A percentile compares a stretch with the other conserved stretches of the same genome.
Evolutionary conservation across 2,888 invertebrate genomes (phyloP).

Genomic region (Apotomis turbidana): DNA sequence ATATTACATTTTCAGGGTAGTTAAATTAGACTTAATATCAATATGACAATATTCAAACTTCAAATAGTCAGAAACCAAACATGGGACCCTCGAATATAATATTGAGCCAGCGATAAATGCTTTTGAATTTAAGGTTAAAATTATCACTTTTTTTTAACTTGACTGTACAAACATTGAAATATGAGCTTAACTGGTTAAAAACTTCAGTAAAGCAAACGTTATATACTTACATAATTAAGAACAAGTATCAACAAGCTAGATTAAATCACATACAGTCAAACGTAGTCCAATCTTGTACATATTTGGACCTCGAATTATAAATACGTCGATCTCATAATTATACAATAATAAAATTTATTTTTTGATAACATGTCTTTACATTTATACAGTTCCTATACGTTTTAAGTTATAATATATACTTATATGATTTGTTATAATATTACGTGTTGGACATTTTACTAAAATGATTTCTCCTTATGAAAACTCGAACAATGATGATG

Average conservation of each 20-base stretch:
- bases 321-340: slow-evolving; percentile 17
- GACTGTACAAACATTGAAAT: not conserved
- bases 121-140: too few species aligned
- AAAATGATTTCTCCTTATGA: not conserved
- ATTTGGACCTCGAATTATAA: slow-evolving; percentile 28
- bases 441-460: slow-evolving; percentile 27
- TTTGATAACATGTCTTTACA: slow-evolving; percentile 38
- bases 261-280: slow-evolving; percentile 26
- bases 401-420: slow-evolving; percentile 22
- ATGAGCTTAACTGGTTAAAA: not conserved
- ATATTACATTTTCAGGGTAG: too few species aligned
- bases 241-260: slow-evolving; percentile 9
- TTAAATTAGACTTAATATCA: too few species aligned
- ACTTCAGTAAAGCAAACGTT: not conserved
- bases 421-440: slow-evolving; percentile 28
- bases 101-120: too few species aligned
- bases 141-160: not conserved
- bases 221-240: slow-evolving; percentile 6
- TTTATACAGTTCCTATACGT: slow-evolving; percentile 32
- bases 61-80: too few species aligned
- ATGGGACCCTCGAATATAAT: too few species aligned
- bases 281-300: slow-evolving; percentile 26
- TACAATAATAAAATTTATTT: slow-evolving; percentile 33
- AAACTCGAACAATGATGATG: too few species aligned
- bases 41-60: too few species aligned